Evolutionary conservation across 2,888 invertebrate genomes (phyloP).

Genomic region (Synergus itoensis): DNA sequence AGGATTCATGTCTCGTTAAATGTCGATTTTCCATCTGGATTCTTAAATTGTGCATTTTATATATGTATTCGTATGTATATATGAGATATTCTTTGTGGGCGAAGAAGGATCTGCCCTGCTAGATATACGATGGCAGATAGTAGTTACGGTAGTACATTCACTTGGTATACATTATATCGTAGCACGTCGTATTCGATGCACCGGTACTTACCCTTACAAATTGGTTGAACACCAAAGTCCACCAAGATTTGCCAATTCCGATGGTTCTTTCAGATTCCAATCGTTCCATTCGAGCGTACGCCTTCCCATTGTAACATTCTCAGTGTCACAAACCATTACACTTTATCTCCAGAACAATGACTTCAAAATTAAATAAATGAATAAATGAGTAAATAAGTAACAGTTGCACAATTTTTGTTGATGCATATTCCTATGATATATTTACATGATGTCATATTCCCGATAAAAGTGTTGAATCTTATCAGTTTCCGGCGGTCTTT

Average conservation of each 20-base stretch:
- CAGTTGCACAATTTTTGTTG: too few species aligned
- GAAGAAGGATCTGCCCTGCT: constrained; percentile 54
- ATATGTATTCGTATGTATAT: not conserved
- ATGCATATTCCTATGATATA: too few species aligned
- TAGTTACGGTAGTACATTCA: constrained; percentile 40
- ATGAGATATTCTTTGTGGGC: constrained; percentile 33
- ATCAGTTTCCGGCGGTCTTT: not conserved
- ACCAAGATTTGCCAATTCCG: constrained; percentile 24
- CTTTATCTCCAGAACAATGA: not conserved
- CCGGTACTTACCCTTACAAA: constrained; percentile 52
- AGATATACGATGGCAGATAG: constrained; percentile 59
- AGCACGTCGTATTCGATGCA: constrained; percentile 48
- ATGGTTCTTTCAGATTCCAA: constrained; percentile 32
- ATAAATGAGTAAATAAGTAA: not conserved
- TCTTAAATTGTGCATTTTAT: not conserved
- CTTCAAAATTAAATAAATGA: not conserved
- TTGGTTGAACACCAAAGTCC: constrained; percentile 40
- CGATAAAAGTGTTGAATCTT: not conserved
- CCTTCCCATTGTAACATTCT: constrained; percentile 28
- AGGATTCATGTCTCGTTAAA: not conserved
- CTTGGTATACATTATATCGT: constrained; percentile 36
- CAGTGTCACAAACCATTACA: not conserved
- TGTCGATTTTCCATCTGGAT: constrained; percentile 4
- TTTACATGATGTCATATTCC: not conserved
- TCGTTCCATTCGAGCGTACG: constrained; percentile 33